Percentiles rank a stretch among this genome's conserved stretches.
Conservation (phyloP, 1,140 invertebrate genomes). For the Myzus persicae region DNA sequence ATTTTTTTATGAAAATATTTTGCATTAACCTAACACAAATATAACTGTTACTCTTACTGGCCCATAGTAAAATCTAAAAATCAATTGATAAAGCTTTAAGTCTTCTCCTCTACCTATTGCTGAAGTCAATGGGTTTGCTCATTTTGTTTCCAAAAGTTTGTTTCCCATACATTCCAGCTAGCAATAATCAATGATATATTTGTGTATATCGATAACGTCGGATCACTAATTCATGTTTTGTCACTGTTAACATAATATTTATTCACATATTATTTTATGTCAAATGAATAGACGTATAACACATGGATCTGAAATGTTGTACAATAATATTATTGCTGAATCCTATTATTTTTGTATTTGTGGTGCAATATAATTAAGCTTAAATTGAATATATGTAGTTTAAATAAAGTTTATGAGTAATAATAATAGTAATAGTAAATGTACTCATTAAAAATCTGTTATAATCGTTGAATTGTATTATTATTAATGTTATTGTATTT, state of each 20-base stretch:
- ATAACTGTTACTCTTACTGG: background rate
- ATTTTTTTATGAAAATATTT: background rate
- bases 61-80: background rate
- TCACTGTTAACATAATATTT: background rate
- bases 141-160: conserved; percentile 24
- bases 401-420: background rate
- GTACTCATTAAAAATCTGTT: background rate
- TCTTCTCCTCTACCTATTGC: background rate
- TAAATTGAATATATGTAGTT: background rate
- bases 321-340: background rate
- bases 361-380: conserved; percentile 34
- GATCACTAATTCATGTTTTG: too few relatives aligned
- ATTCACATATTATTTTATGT: background rate
- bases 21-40: background rate
- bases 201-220: background rate
- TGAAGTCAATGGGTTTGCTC: conserved; percentile 33
- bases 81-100: background rate
- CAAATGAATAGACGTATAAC: background rate
- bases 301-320: conserved; percentile 20
- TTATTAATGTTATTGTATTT: conserved; percentile 25
- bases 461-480: conserved; percentile 26
- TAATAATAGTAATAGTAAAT: background rate
- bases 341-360: conserved; percentile 31
- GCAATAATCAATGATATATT: background rate
- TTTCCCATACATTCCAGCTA: conserved; percentile 37